Evolutionary conservation across 1,140 invertebrate species (phyloP).

Genomic region (Neelides sp.): DNA sequence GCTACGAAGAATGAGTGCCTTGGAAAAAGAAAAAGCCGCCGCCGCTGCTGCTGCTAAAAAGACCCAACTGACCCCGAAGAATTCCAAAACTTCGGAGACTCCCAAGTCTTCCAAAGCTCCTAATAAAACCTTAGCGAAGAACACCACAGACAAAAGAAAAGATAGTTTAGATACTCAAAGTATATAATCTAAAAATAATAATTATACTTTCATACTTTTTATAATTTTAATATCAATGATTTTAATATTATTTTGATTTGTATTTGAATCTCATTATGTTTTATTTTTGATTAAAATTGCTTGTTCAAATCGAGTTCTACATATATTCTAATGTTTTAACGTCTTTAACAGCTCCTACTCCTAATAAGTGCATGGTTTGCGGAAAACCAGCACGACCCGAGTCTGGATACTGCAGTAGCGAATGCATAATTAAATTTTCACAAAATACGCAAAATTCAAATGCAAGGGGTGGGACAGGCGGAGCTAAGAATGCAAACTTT

Average conservation of each 20-base stretch:
- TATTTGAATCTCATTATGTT: too few relatives aligned
- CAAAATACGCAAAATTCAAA: not conserved
- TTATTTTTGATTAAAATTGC: too few relatives aligned
- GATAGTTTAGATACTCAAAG: too few relatives aligned
- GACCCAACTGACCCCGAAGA: not conserved
- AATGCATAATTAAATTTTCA: constrained; percentile 72
- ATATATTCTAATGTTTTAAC: too few relatives aligned
- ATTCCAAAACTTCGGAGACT: constrained; percentile 4
- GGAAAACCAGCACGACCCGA: constrained; percentile 45
- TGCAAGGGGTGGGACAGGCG: not conserved
- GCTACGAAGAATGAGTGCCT: not conserved
- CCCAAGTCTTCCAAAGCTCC: not conserved
- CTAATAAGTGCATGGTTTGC: constrained; percentile 31
- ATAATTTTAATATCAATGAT: too few relatives aligned
- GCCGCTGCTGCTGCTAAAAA: not conserved
- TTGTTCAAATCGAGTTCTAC: too few relatives aligned
- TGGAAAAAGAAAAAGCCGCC: constrained; percentile 3
- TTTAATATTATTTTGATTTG: too few relatives aligned
- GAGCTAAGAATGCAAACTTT: not conserved
- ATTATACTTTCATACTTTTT: too few relatives aligned
- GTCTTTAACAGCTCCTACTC: too few relatives aligned
- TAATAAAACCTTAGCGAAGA: not conserved
- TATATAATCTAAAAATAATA: too few relatives aligned
- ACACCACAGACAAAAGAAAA: not conserved
- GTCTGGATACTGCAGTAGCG: constrained; percentile 71